Evolutionary conservation across 2,113 vertebrate species (phyloP).

Genomic region (Callopanchax toddi): DNA sequence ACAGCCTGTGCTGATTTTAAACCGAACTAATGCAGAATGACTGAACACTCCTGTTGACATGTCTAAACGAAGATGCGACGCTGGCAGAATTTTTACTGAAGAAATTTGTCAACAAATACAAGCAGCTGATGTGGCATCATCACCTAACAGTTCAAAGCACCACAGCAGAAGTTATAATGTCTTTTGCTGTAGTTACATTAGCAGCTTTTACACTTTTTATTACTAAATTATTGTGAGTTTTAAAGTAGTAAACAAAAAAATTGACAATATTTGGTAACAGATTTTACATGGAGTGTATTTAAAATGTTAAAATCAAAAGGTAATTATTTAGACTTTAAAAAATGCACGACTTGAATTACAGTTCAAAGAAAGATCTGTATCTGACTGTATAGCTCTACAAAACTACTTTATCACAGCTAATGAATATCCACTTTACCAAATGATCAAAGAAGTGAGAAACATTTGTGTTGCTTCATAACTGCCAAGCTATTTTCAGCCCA

Average conservation of each 20-base stretch:
- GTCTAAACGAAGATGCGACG: slow-evolving; percentile 20
- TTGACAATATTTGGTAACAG: not conserved
- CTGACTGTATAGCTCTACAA: not conserved
- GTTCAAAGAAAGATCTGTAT: no score
- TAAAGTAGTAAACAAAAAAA: not conserved
- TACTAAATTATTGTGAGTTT: not conserved
- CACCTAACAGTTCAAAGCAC: slow-evolving; percentile 19
- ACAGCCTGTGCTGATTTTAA: not conserved
- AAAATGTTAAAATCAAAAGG: no score
- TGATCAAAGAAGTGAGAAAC: slow-evolving; percentile 33
- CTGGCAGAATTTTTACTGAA: slow-evolving; percentile 6
- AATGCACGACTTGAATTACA: no score
- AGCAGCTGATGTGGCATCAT: slow-evolving; percentile 1
- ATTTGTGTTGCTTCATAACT: slow-evolving; percentile 29
- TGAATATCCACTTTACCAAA: slow-evolving; percentile 9
- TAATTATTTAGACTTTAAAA: no score
- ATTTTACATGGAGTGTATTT: not conserved
- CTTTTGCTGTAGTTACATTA: no score
- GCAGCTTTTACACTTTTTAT: not conserved
- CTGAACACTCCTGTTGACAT: not conserved
- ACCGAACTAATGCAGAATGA: not conserved
- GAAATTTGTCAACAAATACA: slow-evolving; percentile 44
- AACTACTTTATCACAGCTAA: not conserved
- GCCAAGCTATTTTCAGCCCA: slow-evolving; percentile 25
- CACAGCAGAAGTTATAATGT: not conserved